phyloP scores from a whole-genome alignment of 2,888 invertebrate species.

The Hesperia comma region DNA sequence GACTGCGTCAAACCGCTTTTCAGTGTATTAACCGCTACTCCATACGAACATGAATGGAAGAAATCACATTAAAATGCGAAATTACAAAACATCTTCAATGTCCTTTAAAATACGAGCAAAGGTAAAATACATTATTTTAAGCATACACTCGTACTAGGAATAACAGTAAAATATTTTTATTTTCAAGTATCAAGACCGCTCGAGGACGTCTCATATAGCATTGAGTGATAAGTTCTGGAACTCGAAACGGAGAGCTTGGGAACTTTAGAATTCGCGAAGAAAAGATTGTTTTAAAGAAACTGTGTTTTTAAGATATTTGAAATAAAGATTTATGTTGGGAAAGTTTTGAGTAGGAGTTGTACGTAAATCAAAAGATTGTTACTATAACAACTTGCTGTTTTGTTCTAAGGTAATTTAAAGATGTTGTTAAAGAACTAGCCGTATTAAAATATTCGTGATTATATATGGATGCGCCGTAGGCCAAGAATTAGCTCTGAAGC shows the following conservation, averaged over 20 bases:
- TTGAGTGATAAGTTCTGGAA: constrained; percentile 19
- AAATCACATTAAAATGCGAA: no score
- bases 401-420: no score
- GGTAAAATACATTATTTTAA: neutral
- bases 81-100: no score
- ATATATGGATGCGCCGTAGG: no score
- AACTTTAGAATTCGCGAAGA: constrained; percentile 15
- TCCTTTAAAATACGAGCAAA: neutral
- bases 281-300: constrained; percentile 25
- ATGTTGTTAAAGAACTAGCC: no score
- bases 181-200: constrained; percentile 20
- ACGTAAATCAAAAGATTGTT: neutral
- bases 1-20: no score
- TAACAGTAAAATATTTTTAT: constrained; percentile 6
- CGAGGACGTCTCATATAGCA: constrained; percentile 8
- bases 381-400: no score
- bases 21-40: no score
- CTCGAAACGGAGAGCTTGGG: constrained; percentile 13
- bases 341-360: constrained; percentile 3
- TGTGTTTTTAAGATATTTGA: constrained; percentile 19
- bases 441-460: no score
- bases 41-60: no score
- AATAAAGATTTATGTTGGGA: constrained; percentile 19
- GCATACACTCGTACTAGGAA: neutral
- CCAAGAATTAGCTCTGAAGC: no score